Evolutionary conservation across 2,888 invertebrate species (phyloP).

Genomic region (Erebia palarica): DNA sequence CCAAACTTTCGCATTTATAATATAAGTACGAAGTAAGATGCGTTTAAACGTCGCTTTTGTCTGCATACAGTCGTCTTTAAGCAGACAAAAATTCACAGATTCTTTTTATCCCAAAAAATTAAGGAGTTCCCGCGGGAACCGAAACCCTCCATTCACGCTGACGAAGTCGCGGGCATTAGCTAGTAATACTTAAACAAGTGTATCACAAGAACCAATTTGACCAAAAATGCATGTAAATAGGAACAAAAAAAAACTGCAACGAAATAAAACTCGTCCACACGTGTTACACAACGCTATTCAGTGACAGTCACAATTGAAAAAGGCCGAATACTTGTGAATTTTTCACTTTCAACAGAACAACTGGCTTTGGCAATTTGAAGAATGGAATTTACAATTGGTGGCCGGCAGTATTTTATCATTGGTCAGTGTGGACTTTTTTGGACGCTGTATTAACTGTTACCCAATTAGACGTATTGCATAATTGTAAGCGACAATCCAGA

Average conservation of each 20-base stretch:
- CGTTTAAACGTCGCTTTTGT: no score
- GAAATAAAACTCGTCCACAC: conserved; percentile 46
- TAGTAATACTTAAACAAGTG: not conserved
- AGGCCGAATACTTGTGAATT: conserved; percentile 51
- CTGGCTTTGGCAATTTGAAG: conserved; percentile 45
- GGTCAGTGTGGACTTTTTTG: not conserved
- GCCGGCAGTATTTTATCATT: conserved; percentile 5
- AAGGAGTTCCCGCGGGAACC: not conserved
- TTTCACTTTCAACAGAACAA: conserved; percentile 51
- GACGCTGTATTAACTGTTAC: not conserved
- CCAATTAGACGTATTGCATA: no score
- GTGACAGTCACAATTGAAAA: conserved; percentile 43
- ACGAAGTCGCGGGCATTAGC: not conserved
- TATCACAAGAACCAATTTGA: not conserved
- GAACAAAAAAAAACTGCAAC: conserved; percentile 22
- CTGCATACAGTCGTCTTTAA: no score
- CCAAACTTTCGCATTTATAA: no score
- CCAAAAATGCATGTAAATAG: conserved; percentile 11
- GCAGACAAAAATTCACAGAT: no score
- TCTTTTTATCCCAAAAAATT: no score
- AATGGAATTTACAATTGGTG: conserved; percentile 52
- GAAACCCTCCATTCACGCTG: no score
- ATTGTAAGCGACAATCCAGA: no score
- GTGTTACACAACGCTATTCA: conserved; percentile 43
- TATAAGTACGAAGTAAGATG: no score